Evolutionary conservation across 2,797 vertebrate species (phyloP).

Genomic region (Okamejei kenojei): DNA sequence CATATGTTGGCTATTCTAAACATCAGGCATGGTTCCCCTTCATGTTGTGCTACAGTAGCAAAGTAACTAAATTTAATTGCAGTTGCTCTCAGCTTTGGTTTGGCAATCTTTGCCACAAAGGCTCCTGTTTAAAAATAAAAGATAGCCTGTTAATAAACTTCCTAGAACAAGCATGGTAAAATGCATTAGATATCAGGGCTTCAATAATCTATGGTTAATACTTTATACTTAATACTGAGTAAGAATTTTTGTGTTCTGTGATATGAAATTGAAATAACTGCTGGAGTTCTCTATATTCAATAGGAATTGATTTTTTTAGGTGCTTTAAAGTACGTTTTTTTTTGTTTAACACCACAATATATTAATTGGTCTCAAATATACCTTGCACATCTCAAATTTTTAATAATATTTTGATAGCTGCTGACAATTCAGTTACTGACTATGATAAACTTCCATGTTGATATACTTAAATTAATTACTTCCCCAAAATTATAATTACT

Average conservation of each 20-base stretch:
- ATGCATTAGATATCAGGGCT: too few relatives aligned
- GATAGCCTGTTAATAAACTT: conserved; percentile 8
- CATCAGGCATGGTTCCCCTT: conserved; percentile 76
- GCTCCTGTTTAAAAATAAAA: conserved; percentile 65
- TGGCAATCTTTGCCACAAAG: conserved; percentile 93
- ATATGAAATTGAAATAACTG: not conserved
- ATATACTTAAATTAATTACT: conserved; percentile 1
- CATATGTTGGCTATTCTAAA: conserved; percentile 84
- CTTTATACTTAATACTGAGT: too few relatives aligned
- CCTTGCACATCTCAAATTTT: not conserved
- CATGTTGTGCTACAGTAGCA: conserved; percentile 71
- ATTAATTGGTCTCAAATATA: not conserved
- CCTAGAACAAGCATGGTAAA: not conserved
- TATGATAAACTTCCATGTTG: not conserved
- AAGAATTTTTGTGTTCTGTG: not conserved
- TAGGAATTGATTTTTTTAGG: not conserved
- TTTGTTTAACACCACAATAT: not conserved
- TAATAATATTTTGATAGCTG: not conserved
- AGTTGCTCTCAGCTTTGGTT: conserved; percentile 83
- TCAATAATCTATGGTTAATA: too few relatives aligned
- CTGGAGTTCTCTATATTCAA: not conserved
- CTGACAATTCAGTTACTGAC: conserved; percentile 26
- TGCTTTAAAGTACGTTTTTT: not conserved
- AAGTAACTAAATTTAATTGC: conserved; percentile 82
- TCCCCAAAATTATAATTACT: conserved; percentile 20